These are phyloP conservation scores for Rhabdophis nuchalis DNA, from an alignment of 2,797 vertebrate genomes.

Conservation along the genomic window DNA sequence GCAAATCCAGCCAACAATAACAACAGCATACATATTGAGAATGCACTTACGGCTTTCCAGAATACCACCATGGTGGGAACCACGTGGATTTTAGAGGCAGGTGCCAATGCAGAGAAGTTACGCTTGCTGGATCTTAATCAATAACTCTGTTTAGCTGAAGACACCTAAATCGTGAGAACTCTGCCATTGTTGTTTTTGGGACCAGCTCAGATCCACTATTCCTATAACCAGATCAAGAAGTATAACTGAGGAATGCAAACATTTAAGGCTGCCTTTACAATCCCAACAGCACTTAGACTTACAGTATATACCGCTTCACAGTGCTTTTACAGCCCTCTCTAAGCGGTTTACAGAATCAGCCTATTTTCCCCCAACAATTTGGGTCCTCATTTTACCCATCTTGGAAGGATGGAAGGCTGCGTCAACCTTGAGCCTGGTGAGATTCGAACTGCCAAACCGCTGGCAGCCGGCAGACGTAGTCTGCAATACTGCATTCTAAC, in stretches of 20 bases:
- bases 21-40: too few relatives aligned
- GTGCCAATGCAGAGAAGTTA: not conserved
- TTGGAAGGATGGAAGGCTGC: too few relatives aligned
- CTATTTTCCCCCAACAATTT: too few relatives aligned
- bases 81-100: not conserved
- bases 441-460: too few relatives aligned
- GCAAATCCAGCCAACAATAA: not conserved
- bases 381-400: too few relatives aligned
- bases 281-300: too few relatives aligned
- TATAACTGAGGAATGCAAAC: not conserved
- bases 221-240: not conserved
- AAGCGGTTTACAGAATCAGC: too few relatives aligned
- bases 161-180: not conserved
- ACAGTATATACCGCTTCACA: too few relatives aligned
- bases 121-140: not conserved
- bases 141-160: not conserved
- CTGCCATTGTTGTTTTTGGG: not conserved
- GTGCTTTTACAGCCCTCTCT: too few relatives aligned
- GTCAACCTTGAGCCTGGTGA: too few relatives aligned
- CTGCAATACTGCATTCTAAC: too few relatives aligned
- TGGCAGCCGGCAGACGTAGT: too few relatives aligned
- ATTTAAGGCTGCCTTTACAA: not conserved
- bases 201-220: not conserved
- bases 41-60: not conserved
- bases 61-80: not conserved